These are phyloP conservation scores for Conchocele bisecta DNA, from an alignment of 2,888 invertebrate genomes.

Conservation along the genomic window DNA sequence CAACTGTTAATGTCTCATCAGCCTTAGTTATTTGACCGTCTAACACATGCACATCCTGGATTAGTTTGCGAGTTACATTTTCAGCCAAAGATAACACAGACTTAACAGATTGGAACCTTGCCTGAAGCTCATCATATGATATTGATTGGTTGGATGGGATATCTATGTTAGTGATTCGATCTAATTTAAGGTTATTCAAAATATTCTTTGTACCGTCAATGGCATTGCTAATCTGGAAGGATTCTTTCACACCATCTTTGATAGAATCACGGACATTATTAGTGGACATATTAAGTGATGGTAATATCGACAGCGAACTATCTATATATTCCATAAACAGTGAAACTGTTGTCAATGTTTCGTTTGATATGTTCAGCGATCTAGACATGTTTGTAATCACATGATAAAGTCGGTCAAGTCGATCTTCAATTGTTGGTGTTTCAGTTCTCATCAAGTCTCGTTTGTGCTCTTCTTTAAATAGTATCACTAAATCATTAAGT, in stretches of 20 bases:
- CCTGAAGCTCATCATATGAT: too few species aligned
- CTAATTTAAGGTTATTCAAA: too few species aligned
- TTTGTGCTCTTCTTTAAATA: constrained; percentile 10
- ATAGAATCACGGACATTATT: not conserved
- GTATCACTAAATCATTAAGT: constrained; percentile 9
- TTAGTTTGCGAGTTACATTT: too few species aligned
- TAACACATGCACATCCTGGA: too few species aligned
- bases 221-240: not conserved
- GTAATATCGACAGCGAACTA: not conserved
- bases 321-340: not conserved
- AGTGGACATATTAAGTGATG: constrained; percentile 23
- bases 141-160: too few species aligned
- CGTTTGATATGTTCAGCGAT: not conserved
- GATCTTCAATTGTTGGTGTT: constrained; percentile 1
- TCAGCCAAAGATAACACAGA: too few species aligned
- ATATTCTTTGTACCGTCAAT: too few species aligned
- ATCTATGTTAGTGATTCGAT: too few species aligned
- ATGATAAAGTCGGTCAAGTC: not conserved
- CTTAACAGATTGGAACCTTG: too few species aligned
- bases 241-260: not conserved
- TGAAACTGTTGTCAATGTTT: not conserved
- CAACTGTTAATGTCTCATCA: too few species aligned
- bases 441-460: constrained; percentile 7
- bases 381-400: not conserved
- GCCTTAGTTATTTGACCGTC: too few species aligned